These are phyloP conservation scores for Phocides pigmalion DNA, from an alignment of 1,140 invertebrate genomes.

Conservation along the genomic window DNA sequence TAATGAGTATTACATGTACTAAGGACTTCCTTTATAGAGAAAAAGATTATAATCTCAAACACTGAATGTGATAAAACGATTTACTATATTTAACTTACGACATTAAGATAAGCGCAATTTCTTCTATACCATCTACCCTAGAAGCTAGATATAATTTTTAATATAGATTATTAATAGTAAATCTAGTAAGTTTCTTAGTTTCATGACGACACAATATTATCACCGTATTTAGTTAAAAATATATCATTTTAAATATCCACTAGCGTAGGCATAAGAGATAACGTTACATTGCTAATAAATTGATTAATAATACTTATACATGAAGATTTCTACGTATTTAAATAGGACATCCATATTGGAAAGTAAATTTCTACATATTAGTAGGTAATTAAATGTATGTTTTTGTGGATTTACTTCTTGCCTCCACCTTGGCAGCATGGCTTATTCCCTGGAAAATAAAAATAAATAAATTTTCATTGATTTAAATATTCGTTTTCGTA, in stretches of 20 bases:
- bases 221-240: conserved; percentile 40
- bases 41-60: conserved; percentile 51
- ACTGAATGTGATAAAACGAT: conserved; percentile 70
- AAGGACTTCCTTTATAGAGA: conserved; percentile 45
- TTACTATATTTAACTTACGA: conserved; percentile 39
- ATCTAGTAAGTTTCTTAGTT: conserved; percentile 47
- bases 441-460: conserved; percentile 61
- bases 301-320: conserved; percentile 37
- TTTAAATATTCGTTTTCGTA: no score
- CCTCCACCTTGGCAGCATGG: conserved; percentile 65
- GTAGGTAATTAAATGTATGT: conserved; percentile 20
- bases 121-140: conserved; percentile 35
- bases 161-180: conserved; percentile 35
- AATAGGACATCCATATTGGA: conserved; percentile 37
- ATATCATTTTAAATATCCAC: conserved; percentile 47
- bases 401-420: conserved; percentile 41
- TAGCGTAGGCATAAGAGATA: conserved; percentile 37
- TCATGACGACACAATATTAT: conserved; percentile 69
- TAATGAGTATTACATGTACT: conserved; percentile 80
- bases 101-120: conserved; percentile 39
- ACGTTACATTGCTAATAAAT: conserved; percentile 39
- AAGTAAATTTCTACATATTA: conserved; percentile 8
- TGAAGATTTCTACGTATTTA: conserved; percentile 36
- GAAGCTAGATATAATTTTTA: conserved; percentile 39
- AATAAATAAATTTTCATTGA: neutral